A percentile compares a stretch with the other conserved stretches of the same genome.
phyloP scores from a whole-genome alignment of 2,113 vertebrate species.

The Clupea harengus region DNA sequence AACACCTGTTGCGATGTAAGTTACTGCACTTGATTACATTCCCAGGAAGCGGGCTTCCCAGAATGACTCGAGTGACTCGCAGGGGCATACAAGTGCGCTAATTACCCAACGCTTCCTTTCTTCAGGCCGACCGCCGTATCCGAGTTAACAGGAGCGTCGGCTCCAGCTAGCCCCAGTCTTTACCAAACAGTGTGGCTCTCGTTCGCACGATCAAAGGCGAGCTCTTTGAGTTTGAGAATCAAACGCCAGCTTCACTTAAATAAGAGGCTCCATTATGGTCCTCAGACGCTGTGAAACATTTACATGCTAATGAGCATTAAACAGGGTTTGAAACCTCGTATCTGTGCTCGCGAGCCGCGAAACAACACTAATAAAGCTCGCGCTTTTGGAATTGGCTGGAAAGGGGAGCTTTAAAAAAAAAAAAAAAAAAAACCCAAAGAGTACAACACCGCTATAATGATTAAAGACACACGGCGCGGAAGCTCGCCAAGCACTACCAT shows the following conservation, averaged over 20 bases:
- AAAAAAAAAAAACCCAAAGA: not conserved
- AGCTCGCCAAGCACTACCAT: not conserved
- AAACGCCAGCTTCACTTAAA: not conserved
- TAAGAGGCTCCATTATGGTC: not conserved
- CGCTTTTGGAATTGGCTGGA: not conserved
- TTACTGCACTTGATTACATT: not conserved
- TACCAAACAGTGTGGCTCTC: not conserved
- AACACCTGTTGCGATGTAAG: not conserved
- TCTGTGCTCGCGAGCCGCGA: not conserved
- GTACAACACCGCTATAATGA: not conserved
- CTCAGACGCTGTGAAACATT: not conserved
- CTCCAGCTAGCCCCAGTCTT: not conserved
- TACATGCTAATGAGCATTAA: not conserved
- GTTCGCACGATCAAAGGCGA: not conserved
- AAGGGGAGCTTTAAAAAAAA: not conserved
- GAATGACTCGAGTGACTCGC: not conserved
- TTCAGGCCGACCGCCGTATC: not conserved
- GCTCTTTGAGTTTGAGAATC: conserved; percentile 12
- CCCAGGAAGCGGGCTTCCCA: not conserved
- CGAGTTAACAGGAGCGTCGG: not conserved
- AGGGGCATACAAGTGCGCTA: not conserved
- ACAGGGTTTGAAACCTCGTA: not conserved
- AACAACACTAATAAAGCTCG: conserved; percentile 8
- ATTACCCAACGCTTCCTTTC: not conserved
- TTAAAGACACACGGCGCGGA: not conserved